phyloP scores from a whole-genome alignment of 1,140 invertebrate genomes.

The Leptinotarsa defecta region DNA sequence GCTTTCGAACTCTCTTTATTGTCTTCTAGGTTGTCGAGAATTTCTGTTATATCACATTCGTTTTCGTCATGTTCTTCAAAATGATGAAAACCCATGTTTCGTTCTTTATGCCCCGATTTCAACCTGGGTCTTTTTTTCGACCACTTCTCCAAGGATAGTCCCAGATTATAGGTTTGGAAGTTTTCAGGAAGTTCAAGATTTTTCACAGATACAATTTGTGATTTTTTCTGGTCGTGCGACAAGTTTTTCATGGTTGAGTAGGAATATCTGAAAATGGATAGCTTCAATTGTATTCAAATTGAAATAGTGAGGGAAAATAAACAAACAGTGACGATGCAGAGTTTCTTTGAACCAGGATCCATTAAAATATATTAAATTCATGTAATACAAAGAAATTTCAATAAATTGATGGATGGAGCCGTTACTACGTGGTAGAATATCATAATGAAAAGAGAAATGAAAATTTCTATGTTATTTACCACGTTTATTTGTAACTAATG shows the following conservation, averaged over 20 bases:
- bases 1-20: not conserved
- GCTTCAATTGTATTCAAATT: not conserved
- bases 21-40: constrained; percentile 17
- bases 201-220: constrained; percentile 28
- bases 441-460: too few species aligned
- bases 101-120: constrained; percentile 8
- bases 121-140: constrained; percentile 39
- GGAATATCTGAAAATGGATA: constrained; percentile 10
- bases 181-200: constrained; percentile 36
- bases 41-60: constrained; percentile 30
- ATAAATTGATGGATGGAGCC: too few species aligned
- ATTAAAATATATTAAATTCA: too few species aligned
- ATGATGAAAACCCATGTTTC: not conserved
- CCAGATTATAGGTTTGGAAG: constrained; percentile 31
- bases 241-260: not conserved
- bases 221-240: not conserved
- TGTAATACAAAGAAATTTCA: too few species aligned
- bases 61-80: constrained; percentile 26
- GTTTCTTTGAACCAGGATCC: too few species aligned
- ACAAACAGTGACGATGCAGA: too few species aligned
- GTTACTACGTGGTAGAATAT: too few species aligned
- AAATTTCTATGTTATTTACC: too few species aligned
- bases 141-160: constrained; percentile 40
- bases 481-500: too few species aligned
- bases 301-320: too few species aligned